These are phyloP conservation scores for Trinectes maculatus DNA, from an alignment of 2,113 vertebrate genomes.

Conservation along the genomic window DNA sequence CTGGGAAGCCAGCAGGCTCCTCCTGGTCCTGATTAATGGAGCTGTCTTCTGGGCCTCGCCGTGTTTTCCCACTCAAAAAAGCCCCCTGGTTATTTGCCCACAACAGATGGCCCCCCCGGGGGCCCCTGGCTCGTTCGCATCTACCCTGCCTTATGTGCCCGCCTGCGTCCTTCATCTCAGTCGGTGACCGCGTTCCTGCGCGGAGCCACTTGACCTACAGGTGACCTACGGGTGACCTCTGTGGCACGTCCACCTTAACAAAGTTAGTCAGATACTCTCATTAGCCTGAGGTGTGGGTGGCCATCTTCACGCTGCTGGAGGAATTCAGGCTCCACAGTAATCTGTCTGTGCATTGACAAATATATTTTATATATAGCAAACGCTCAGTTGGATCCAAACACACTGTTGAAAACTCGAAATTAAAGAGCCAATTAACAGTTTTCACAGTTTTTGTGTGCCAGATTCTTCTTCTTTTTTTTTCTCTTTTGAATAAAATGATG, in stretches of 20 bases:
- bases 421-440: slow-evolving; percentile 25
- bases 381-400: slow-evolving; percentile 5
- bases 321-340: slow-evolving; percentile 5
- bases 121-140: slow-evolving; percentile 54
- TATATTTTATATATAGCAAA: too few relatives aligned
- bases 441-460: slow-evolving; percentile 36
- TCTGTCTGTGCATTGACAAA: too few relatives aligned
- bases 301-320: slow-evolving; percentile 9
- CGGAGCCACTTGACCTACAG: slow-evolving; percentile 48
- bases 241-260: slow-evolving; percentile 30
- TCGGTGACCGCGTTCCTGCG: slow-evolving; percentile 56
- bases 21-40: slow-evolving; percentile 77
- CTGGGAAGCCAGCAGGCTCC: slow-evolving; percentile 63
- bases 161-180: slow-evolving; percentile 68
- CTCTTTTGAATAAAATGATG: slow-evolving; percentile 13
- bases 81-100: slow-evolving; percentile 66
- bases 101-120: slow-evolving; percentile 74
- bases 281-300: not conserved
- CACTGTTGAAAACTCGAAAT: slow-evolving; percentile 13
- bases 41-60: slow-evolving; percentile 62
- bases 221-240: slow-evolving; percentile 69
- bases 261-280: slow-evolving; percentile 29
- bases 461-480: not conserved
- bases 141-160: slow-evolving; percentile 45
- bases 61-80: slow-evolving; percentile 51